Base-by-base conservation (phyloP, 2,888 invertebrate genomes). In the Dynastes grantii region DNA sequence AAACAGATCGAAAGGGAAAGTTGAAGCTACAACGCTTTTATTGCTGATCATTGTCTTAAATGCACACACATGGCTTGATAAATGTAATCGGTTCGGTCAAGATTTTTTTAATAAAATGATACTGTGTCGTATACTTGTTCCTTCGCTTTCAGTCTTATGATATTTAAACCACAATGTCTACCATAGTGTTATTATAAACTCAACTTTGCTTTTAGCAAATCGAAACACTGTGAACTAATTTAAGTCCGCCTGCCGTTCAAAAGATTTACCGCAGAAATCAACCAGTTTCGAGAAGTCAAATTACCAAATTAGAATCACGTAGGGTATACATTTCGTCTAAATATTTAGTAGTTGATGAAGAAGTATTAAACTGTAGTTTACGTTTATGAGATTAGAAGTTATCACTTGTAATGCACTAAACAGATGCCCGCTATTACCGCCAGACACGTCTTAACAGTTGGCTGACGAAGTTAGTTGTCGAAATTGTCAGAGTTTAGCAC, bases 391-490 rank as follows among this genome's bases (percentile, higher is more conserved):
- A 76, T 76, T 65, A 76, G 65, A 76, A 76, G 51, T 76, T 76
- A 76, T 76, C 76, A 76, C 76, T 76, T 76, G 76, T 65, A 76
- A 65, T 76, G 76, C 76, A 67, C 67, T 65, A 65, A 76, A 67
- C 76, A 76, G 65, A 65, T 76, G 76, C 76, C 76, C 65, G 65
- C 65, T 53, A 67, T 76, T 65, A 76, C 65, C n/a, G 53, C 51
- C 58, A 16, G 40, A 1, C 67, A 45, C 53, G 76, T 76, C 76
- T 76, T 76, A 76, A 65, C 65, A 67, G 67, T 58, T 73, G 58
- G 76, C 76, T 55, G 53, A 77, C 61, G 70, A 71, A 77, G 77
- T 77, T 77, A 70, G 76, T 77, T 68, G 76, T 77, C 68, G 70
- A 77, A 77, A 71, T 71, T 76, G 76, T 55, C 53, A 16, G 70